A percentile compares a stretch with the other conserved stretches of the same genome.
Evolutionary conservation across 2,113 vertebrate species (phyloP).

Genomic region (Sinocyclocheilus rhinocerous): DNA sequence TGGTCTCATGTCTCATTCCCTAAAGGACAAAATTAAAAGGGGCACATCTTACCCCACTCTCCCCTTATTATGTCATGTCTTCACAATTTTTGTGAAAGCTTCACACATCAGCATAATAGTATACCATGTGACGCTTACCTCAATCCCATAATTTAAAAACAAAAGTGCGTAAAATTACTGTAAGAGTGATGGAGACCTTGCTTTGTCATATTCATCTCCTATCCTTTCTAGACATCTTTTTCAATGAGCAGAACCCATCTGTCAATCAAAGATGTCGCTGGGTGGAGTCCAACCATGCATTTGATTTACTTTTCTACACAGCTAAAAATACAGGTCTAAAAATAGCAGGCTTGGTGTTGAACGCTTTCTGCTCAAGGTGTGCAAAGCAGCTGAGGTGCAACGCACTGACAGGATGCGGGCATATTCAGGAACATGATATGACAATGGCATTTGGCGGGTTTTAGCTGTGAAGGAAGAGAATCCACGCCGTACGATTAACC

Average conservation of each 20-base stretch:
- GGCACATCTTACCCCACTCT: not conserved
- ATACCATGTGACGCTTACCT: not conserved
- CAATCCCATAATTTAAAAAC: not conserved
- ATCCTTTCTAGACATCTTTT: constrained; percentile 37
- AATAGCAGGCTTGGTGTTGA: constrained; percentile 50
- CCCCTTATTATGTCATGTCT: not conserved
- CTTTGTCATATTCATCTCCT: not conserved
- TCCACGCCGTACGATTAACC: not conserved
- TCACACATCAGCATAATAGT: not conserved
- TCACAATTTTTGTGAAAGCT: not conserved
- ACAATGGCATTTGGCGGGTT: not conserved
- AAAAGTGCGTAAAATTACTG: not conserved
- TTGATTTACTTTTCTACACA: constrained; percentile 39
- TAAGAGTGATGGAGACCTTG: not conserved
- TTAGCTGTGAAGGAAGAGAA: not conserved
- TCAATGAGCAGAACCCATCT: constrained; percentile 46
- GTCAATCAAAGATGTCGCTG: constrained; percentile 50
- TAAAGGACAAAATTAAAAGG: not conserved
- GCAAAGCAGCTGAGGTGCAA: not conserved
- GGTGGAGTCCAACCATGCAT: not conserved
- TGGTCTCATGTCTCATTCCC: not conserved
- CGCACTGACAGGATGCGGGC: not conserved
- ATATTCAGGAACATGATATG: constrained; percentile 1
- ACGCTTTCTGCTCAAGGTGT: constrained; percentile 44
- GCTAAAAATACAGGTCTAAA: constrained; percentile 54